A percentile compares a stretch with the other conserved stretches of the same genome.
Evolutionary conservation across 2,113 vertebrate species (phyloP).

Genomic region (Callaeas wilsoni): DNA sequence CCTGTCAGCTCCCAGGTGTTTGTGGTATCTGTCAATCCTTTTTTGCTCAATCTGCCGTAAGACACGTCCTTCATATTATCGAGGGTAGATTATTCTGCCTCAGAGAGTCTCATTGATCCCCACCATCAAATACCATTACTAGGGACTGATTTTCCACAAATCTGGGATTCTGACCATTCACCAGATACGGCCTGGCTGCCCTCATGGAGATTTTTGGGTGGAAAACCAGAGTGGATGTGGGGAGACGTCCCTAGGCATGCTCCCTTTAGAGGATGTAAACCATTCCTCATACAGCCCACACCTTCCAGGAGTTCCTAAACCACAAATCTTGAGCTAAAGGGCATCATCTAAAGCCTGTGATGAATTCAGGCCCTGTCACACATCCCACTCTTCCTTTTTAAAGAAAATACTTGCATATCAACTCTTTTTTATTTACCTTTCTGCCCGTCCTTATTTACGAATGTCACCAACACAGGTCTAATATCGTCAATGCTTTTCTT

Average conservation of each 20-base stretch:
- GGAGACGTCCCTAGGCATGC: no score
- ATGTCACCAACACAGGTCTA: not conserved
- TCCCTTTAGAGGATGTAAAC: not conserved
- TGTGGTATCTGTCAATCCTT: not conserved
- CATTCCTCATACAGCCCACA: not conserved
- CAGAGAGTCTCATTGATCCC: not conserved
- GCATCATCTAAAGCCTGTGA: not conserved
- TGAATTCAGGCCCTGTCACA: not conserved
- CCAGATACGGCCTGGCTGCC: not conserved
- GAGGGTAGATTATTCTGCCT: not conserved
- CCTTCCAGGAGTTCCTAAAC: not conserved
- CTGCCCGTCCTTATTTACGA: not conserved
- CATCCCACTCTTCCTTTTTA: not conserved
- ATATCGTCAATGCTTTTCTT: not conserved
- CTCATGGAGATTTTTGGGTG: not conserved
- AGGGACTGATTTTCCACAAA: not conserved
- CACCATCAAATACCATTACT: not conserved
- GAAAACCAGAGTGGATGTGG: fast-evolving
- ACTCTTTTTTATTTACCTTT: not conserved
- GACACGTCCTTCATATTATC: not conserved
- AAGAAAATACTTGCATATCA: not conserved
- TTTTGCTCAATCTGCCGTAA: not conserved
- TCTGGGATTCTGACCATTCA: not conserved
- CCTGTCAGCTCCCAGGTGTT: not conserved
- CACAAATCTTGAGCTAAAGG: not conserved